Base-by-base conservation (phyloP, 2,888 invertebrate species). In the Marasmarcha lunaedactyla region DNA sequence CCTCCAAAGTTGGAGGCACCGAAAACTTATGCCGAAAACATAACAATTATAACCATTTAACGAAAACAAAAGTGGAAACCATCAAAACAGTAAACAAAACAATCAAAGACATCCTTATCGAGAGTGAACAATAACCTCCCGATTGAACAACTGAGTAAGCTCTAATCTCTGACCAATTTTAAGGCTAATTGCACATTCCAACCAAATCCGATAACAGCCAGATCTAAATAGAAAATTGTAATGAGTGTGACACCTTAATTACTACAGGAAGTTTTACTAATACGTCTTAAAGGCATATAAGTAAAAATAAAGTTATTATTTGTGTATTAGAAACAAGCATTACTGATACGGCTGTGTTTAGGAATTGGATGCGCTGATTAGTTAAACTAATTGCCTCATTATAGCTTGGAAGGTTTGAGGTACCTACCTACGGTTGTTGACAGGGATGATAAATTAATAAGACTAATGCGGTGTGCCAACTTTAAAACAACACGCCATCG, bases 181-280 rank as follows among this genome's bases (percentile, higher is more conserved):
- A 65, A 70, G 67, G 65, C 63, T 71, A 72, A 76, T 74, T 71
- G 61, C 68, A 30, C 30, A 30, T 30, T 30, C 30, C 30, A 46
- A 55, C 62, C 63, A 65, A 65, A 68, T 69, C 62, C 62, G 69
- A 64, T 71, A 74, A 76, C 64, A 56, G 59, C 58, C 63, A 54
- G 64, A 70, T 70, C 70, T 56, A 66, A 68, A 67, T 66, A 57
- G 59, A 48, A 70, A 60, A 60, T 54, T 55, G 55, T 57, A 61
- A 63, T 55, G 52, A 63, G 48, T 49, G 45, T 38, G 53, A 52
- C 63, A 54, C 63, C 71, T 71, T 72, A 72, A 78, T 76, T 77
- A 71, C 63, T 57, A 66, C 71, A 67, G 74, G 72, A 76, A 71
- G 71, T 71, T 65, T 60, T 50, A 66, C 71, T 76, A 74, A 76